Evolutionary conservation across 1,140 invertebrate species (phyloP), one percentile per base, ranked within the genome.

Genomic region (Panulirus ornatus): DNA sequence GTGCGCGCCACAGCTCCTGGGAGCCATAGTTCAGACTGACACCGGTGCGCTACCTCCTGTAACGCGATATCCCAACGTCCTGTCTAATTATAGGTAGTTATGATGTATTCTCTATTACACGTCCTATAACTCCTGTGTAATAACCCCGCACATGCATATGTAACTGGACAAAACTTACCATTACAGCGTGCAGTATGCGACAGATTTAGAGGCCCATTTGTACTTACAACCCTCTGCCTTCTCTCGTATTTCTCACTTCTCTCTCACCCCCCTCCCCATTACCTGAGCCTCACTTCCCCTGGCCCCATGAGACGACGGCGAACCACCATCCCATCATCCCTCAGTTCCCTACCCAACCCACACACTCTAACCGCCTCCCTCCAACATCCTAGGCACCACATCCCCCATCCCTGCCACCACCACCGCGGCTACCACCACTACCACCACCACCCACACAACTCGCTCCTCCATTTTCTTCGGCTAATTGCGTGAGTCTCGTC

Each of bases 61-160:
- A 66, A 66, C 8, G 30, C n/a, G 58, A 66, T 66, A 66, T 30
- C 58, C 58, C 58, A 30, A 27, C n/a, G 58, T 66, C 58, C 5
- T 66, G n/a, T 66, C 58, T 66, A 66, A 66, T 66, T 66, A 66
- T 66, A 66, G n/a, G n/a, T 11, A 66, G n/a, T 66, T 66, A 66
- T 66, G 58, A 66, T 27, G 30, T 66, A 30, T 66, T 5, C 58
- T 66, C 58, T 66, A 66, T 66, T 66, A 66, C 5, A 22, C 58
- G 58, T 66, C 58, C 58, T 30, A 66, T 66, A 66, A 66, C 58
- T 66, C 58, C 58, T 66, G 9, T 1, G 22, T 66, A 66, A 66
- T 66, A 30, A 66, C 58, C n/a, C 27, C n/a, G 11, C 58, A n/a
- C n/a, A 66, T 66, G 58, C n/a, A 66, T 66, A 66, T 66, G 30